Evolutionary conservation across 2,888 invertebrate genomes (phyloP).

Genomic region (Cephus runcator): DNA sequence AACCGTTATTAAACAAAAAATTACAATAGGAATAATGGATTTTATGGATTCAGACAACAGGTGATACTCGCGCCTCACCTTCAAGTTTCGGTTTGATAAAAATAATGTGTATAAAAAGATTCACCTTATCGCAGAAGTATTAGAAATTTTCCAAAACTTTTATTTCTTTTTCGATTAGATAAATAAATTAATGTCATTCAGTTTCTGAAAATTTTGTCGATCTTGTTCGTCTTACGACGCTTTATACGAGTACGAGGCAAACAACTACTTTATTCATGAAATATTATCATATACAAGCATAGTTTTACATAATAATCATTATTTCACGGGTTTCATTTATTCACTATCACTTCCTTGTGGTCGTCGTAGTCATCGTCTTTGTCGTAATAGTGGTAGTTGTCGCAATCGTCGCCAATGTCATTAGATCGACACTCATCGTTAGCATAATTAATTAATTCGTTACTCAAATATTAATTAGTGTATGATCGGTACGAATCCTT

Average conservation of each 20-base stretch:
- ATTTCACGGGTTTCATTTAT: slow-evolving; percentile 38
- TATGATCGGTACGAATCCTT: slow-evolving; percentile 35
- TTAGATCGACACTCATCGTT: slow-evolving; percentile 33
- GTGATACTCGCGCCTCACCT: no score
- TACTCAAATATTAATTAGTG: slow-evolving; percentile 27
- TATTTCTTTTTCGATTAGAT: no score
- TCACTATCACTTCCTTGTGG: slow-evolving; percentile 39
- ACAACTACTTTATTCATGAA: slow-evolving; percentile 59
- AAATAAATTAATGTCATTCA: no score
- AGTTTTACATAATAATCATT: slow-evolving; percentile 46
- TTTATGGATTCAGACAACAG: no score
- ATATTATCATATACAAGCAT: slow-evolving; percentile 60
- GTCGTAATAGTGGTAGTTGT: no score
- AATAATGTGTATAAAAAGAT: no score
- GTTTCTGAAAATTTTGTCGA: no score
- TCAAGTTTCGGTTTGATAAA: no score
- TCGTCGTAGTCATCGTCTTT: slow-evolving; percentile 15
- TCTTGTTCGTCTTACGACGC: background rate
- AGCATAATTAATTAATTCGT: slow-evolving; percentile 38
- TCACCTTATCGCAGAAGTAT: no score
- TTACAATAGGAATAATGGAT: no score
- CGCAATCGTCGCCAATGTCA: slow-evolving; percentile 23
- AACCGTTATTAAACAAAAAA: no score
- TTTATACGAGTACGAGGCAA: slow-evolving; percentile 48
- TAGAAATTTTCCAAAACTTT: no score